These are phyloP conservation scores for Gulo gulo DNA, from an alignment of 2,113 vertebrate species.

Conservation along the genomic window DNA sequence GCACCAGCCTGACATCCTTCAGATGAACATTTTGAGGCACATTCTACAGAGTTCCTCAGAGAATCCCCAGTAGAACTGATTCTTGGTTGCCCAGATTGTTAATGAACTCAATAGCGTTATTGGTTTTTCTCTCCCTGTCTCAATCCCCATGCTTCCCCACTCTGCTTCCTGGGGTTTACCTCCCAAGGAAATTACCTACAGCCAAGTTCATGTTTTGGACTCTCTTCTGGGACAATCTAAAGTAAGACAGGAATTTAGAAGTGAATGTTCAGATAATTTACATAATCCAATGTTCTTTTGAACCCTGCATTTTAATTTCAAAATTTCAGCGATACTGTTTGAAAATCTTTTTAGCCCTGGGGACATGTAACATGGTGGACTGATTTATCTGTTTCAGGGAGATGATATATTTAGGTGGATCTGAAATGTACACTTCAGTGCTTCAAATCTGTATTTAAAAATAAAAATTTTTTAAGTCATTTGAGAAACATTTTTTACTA, in stretches of 20 bases:
- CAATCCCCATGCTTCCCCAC: neutral
- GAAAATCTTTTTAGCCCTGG: neutral
- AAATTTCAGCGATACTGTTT: neutral
- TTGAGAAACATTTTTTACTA: conserved; percentile 15
- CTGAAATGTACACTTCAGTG: neutral
- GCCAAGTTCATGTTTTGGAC: neutral
- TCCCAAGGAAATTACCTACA: neutral
- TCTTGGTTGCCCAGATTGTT: neutral
- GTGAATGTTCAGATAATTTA: neutral
- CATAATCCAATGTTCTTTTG: neutral
- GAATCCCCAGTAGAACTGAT: neutral
- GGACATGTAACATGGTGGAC: neutral
- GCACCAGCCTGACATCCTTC: neutral
- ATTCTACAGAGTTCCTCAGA: neutral
- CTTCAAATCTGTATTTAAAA: neutral
- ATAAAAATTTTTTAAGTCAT: neutral
- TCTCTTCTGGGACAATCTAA: neutral
- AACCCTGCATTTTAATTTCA: neutral
- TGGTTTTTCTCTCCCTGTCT: neutral
- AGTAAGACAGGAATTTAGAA: neutral
- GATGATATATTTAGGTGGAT: neutral
- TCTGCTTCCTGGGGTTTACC: neutral
- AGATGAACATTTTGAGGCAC: neutral
- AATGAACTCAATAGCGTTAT: neutral
- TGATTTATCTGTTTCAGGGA: neutral